These are phyloP conservation scores for Ophioninae sp. DNA, from an alignment of 2,888 invertebrate species.

Conservation along the genomic window DNA sequence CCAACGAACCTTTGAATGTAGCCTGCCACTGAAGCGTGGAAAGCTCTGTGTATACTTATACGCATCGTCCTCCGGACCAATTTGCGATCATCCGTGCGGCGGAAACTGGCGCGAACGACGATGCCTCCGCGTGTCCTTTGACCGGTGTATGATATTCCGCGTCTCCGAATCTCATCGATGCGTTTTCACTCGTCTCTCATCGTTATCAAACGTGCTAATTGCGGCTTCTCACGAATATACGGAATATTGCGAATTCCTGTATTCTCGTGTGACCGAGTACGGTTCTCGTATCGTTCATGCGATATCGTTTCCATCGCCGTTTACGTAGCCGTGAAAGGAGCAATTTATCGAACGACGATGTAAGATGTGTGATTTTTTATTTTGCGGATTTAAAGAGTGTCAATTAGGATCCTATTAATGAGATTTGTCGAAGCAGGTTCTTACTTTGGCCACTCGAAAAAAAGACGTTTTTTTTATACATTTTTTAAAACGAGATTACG, in stretches of 20 bases:
- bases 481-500: no score
- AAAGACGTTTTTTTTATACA: no score
- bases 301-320: no score
- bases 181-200: slow-evolving; percentile 37
- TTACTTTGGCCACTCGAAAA: no score
- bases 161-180: slow-evolving; percentile 59
- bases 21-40: background rate
- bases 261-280: slow-evolving; percentile 2
- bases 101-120: slow-evolving; percentile 52
- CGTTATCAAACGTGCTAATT: slow-evolving; percentile 58
- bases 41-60: slow-evolving; percentile 15
- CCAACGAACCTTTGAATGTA: slow-evolving; percentile 11
- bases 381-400: no score
- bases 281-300: background rate
- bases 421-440: no score
- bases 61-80: slow-evolving; percentile 41
- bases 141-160: slow-evolving; percentile 61
- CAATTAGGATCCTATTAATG: no score
- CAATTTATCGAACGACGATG: background rate
- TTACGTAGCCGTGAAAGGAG: no score
- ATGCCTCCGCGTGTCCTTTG: slow-evolving; percentile 54
- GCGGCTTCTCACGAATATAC: slow-evolving; percentile 40
- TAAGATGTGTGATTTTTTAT: no score
- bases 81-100: slow-evolving; percentile 53
- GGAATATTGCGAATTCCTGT: slow-evolving; percentile 16